These are phyloP conservation scores for Myotis lucifugus DNA, from an alignment of 2,113 vertebrate genomes.

Conservation along the genomic window DNA sequence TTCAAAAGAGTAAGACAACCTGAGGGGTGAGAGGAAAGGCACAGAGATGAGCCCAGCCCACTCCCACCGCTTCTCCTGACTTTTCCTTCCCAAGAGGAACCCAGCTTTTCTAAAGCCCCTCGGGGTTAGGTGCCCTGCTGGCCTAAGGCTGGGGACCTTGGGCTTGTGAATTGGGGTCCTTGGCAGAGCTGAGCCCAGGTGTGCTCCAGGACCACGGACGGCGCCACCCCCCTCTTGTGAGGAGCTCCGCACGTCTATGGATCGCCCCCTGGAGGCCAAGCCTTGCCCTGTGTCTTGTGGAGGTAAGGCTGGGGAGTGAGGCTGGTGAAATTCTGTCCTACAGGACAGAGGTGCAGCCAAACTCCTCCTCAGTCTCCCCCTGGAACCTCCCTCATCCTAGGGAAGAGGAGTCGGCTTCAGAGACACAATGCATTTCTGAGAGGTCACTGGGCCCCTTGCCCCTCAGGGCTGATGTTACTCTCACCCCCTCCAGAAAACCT, in stretches of 20 bases:
- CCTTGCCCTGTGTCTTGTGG: neutral
- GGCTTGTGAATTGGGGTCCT: neutral
- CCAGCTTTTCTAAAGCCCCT: neutral
- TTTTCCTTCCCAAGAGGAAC: neutral
- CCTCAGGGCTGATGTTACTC: neutral
- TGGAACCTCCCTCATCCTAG: neutral
- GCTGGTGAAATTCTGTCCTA: neutral
- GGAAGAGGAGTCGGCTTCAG: too few relatives aligned
- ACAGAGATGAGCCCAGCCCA: neutral
- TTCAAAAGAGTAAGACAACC: neutral
- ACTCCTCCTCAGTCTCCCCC: neutral
- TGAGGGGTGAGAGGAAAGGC: neutral
- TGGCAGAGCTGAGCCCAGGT: neutral
- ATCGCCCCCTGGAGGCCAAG: neutral
- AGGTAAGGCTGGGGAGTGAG: neutral
- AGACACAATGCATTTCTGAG: neutral
- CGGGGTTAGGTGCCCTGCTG: too few relatives aligned
- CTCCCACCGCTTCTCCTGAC: neutral
- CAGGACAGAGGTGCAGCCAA: neutral
- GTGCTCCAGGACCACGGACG: constrained; percentile 46
- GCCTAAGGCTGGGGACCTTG: neutral
- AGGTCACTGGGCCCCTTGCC: neutral
- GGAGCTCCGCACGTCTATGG: accelerated
- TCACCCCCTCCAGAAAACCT: neutral
- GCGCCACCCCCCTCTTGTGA: accelerated